These are phyloP conservation scores for Oscarella lobularis DNA, from an alignment of 37 sponge, comb jelly and placozoan species.

Conservation along the genomic window DNA sequence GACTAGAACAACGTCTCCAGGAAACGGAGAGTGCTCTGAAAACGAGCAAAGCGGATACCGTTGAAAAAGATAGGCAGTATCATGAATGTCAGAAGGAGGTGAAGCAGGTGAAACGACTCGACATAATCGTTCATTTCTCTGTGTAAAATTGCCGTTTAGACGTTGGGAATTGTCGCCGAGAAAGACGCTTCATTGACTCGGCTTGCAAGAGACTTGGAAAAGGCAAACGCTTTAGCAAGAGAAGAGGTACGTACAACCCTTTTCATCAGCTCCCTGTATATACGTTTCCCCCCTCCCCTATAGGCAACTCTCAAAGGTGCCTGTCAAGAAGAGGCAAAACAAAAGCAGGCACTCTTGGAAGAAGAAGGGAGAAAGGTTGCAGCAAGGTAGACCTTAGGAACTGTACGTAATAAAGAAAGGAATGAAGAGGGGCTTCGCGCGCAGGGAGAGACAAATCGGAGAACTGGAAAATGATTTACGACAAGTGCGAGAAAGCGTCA, in stretches of 20 bases:
- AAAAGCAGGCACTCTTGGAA: not conserved
- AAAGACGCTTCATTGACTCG: not conserved
- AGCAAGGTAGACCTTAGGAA: not conserved
- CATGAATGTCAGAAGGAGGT: not conserved
- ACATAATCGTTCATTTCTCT: too few species aligned
- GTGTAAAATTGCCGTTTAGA: too few species aligned
- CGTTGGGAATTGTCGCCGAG: not conserved
- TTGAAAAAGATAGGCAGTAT: not conserved
- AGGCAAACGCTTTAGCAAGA: not conserved
- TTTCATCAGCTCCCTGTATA: too few species aligned
- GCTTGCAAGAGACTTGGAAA: not conserved
- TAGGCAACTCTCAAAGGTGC: not conserved
- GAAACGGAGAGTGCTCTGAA: not conserved
- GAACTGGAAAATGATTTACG: slow-evolving; percentile 17
- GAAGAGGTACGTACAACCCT: not conserved
- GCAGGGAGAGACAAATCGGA: slow-evolving; percentile 17
- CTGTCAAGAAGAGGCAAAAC: not conserved
- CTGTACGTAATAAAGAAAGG: too few species aligned
- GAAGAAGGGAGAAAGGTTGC: not conserved
- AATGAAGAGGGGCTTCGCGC: not conserved
- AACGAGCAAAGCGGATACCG: not conserved
- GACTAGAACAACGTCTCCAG: not conserved
- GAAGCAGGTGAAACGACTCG: slow-evolving; percentile 2
- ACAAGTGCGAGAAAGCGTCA: slow-evolving; percentile 24
- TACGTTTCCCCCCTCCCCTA: too few species aligned